Conservation (phyloP, 2,888 invertebrate genomes). For the Apodemia zela region DNA sequence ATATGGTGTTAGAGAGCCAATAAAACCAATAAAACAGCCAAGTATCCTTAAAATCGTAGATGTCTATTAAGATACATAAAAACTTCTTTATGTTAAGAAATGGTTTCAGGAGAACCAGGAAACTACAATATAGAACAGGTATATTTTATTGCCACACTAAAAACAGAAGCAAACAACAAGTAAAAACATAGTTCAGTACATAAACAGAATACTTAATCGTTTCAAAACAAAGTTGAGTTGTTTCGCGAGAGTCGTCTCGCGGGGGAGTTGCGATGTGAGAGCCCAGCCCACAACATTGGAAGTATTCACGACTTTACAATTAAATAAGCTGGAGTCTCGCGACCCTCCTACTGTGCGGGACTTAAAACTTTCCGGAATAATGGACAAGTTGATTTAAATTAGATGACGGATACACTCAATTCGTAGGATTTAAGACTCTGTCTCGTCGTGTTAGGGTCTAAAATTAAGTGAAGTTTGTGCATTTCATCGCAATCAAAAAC, state of each 20-base stretch:
- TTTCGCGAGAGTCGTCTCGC: neutral
- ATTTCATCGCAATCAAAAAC: neutral
- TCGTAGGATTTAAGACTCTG: neutral
- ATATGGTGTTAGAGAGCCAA: no score
- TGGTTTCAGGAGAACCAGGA: no score
- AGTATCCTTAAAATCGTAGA: no score
- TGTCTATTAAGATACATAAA: no score
- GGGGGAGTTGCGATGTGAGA: no score
- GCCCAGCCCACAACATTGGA: neutral
- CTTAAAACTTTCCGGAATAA: conserved; percentile 11
- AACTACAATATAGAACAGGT: no score
- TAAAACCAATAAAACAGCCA: no score
- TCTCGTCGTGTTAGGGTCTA: neutral
- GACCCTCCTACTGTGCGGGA: conserved; percentile 4
- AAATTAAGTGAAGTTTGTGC: neutral
- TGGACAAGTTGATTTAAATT: conserved; percentile 15
- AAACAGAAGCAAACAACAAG: neutral
- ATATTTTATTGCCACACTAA: neutral
- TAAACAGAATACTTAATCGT: conserved; percentile 5
- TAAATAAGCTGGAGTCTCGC: conserved; percentile 1
- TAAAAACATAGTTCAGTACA: neutral
- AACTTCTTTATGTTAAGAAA: no score
- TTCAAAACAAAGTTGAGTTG: conserved; percentile 11
- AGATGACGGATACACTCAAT: neutral
- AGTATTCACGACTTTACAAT: conserved; percentile 13